These are phyloP conservation scores for Amblyjoppa fuscipennis DNA, from an alignment of 2,888 invertebrate species.

Conservation along the genomic window DNA sequence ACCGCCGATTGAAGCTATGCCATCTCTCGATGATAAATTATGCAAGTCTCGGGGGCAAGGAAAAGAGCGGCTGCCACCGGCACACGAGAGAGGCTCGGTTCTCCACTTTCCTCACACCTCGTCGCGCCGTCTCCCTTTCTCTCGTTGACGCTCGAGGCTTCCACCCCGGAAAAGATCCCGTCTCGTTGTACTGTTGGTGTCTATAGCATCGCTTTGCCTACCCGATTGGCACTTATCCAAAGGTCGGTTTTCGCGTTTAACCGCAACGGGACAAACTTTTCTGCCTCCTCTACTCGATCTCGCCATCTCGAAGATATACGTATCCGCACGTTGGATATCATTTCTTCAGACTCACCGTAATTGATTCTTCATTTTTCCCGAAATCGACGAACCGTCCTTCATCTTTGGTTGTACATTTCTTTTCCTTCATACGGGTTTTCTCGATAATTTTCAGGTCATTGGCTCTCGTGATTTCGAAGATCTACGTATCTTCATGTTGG, in stretches of 20 bases:
- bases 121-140: not conserved
- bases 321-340: slow-evolving; percentile 11
- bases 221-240: slow-evolving; percentile 74
- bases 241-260: slow-evolving; percentile 75
- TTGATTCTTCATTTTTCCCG: not conserved
- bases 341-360: not conserved
- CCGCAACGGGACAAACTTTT: slow-evolving; percentile 69
- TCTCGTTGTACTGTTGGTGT: slow-evolving; percentile 20
- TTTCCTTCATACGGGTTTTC: slow-evolving; percentile 16
- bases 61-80: slow-evolving; percentile 70
- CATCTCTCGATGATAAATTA: slow-evolving; percentile 71
- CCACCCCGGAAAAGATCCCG: slow-evolving; percentile 68
- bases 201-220: slow-evolving; percentile 30
- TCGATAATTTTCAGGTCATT: not conserved
- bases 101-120: slow-evolving; percentile 33
- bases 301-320: not conserved
- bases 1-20: not conserved
- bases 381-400: too few species aligned
- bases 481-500: too few species aligned
- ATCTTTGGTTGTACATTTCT: not conserved
- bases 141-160: slow-evolving; percentile 32
- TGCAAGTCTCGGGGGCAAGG: slow-evolving; percentile 69
- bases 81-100: slow-evolving; percentile 55
- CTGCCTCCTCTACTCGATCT: slow-evolving; percentile 52
- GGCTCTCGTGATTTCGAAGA: not conserved